Base-by-base conservation (phyloP, 2,888 invertebrate species). In the Crossocerus cetratus region DNA sequence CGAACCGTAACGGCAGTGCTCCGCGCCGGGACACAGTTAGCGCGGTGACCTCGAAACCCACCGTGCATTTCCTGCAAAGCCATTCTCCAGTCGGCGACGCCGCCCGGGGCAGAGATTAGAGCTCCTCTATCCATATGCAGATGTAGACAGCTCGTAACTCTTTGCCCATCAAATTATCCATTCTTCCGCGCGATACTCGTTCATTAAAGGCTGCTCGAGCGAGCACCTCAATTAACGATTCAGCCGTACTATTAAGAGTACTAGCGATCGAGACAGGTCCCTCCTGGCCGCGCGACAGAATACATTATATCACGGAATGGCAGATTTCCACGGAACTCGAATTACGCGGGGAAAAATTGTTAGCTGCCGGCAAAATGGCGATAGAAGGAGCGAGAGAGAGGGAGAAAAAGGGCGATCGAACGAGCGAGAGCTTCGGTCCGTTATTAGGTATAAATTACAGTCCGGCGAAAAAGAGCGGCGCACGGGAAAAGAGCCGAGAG, bases 381-480 rank as follows among this genome's bases (percentile, higher is more conserved):
- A n/a, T n/a, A 18, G 65, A 23, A 43, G 5, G 32, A 32, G 32
- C 11, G 32, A 32, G 32, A 23, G 23, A 23, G 23, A 23, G 23
- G 2, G 32, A 32, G 32, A 32, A n/a, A n/a, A n/a, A n/a, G 32
- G 11, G 32, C 32, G 32, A 32, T 1, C 32, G 32, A 32, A 11
- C 32, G 11, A 32, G 32, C 20, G 55, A 13, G 55, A 13, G 55
- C 23, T 55, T 32, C 8, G 66, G 65, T 45, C 60, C 73, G 76
- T 83, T 83, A 82, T 81, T 83, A 81, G 78, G 76, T 83, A 78
- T 82, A 78, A 82, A 82, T 82, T 82, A 80, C 78, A 58, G 62
- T 65, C 53, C 57, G 58, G 56, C 49, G 54, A 66, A 63, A 65
- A 66, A 69, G 57, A 66, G 42, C 54, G 55, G 32, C 61, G n/a